A percentile compares a stretch with the other conserved stretches of the same genome.
These are phyloP conservation scores for Sepioteuthis lessoniana DNA, from an alignment of 2,888 invertebrate genomes.

Conservation along the genomic window DNA sequence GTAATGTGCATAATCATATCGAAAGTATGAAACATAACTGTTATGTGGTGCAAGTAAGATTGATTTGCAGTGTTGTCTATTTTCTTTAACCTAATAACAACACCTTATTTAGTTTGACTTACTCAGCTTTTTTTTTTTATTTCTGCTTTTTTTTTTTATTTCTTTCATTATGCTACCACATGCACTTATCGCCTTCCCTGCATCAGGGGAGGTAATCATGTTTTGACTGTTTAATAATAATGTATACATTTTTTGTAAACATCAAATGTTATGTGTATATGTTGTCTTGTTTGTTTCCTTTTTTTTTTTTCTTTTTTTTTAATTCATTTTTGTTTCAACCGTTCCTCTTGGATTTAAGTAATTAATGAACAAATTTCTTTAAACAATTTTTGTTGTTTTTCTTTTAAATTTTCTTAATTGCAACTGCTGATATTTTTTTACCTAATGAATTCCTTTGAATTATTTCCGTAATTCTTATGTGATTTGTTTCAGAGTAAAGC, in stretches of 20 bases:
- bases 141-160: too few species aligned
- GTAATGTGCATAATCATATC: background rate
- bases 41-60: background rate
- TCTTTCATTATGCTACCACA: background rate
- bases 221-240: background rate
- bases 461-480: background rate
- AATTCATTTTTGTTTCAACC: too few species aligned
- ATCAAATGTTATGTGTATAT: conserved; percentile 33
- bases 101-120: background rate
- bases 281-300: background rate
- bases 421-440: too few species aligned
- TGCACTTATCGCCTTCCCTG: background rate
- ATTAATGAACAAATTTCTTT: conserved; percentile 21
- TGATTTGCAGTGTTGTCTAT: background rate
- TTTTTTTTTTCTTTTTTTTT: background rate
- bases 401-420: background rate
- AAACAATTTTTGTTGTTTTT: background rate
- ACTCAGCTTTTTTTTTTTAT: background rate
- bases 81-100: background rate
- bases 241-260: conserved; percentile 24
- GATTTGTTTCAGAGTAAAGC: background rate
- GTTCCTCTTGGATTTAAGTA: background rate
- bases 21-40: background rate
- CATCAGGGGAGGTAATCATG: conserved; percentile 33
- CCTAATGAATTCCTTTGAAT: background rate